A percentile compares a stretch with the other conserved stretches of the same genome.
These are phyloP conservation scores for Xenopus borealis DNA, from an alignment of 2,113 vertebrate species.

Conservation along the genomic window DNA sequence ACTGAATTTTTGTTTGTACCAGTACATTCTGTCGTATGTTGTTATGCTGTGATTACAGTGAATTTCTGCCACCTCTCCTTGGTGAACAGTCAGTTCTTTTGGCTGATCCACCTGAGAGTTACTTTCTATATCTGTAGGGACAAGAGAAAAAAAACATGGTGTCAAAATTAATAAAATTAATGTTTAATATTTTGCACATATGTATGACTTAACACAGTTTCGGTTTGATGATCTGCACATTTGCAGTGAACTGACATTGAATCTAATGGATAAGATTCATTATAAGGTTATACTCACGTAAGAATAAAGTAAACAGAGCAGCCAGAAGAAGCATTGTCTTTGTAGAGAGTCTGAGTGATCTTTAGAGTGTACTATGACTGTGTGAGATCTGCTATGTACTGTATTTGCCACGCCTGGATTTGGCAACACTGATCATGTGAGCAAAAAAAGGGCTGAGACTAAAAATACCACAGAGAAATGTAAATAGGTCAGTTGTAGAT, in stretches of 20 bases:
- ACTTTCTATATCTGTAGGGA: not conserved
- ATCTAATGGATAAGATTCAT: too few relatives aligned
- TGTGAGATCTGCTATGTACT: not conserved
- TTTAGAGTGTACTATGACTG: not conserved
- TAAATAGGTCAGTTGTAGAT: too few relatives aligned
- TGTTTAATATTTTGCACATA: not conserved
- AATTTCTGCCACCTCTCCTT: not conserved
- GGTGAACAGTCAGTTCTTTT: not conserved
- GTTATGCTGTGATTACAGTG: slow-evolving; percentile 8
- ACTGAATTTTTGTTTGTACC: slow-evolving; percentile 7
- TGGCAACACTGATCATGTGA: not conserved
- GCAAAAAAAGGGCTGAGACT: not conserved
- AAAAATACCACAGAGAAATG: not conserved
- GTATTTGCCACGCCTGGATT: not conserved
- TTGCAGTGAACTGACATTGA: too few relatives aligned
- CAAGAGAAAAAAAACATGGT: not conserved
- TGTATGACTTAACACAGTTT: too few relatives aligned
- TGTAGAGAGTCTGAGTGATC: not conserved
- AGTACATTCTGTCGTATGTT: slow-evolving; percentile 5
- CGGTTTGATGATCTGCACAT: too few relatives aligned
- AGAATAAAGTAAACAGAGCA: not conserved
- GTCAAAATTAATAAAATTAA: not conserved
- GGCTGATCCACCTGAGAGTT: slow-evolving; percentile 5
- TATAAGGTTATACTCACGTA: slow-evolving; percentile 1
- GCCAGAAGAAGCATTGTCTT: not conserved